Base-by-base conservation (phyloP, 64 coral and sea anemone species). In the Dendronephthya gigantea region DNA sequence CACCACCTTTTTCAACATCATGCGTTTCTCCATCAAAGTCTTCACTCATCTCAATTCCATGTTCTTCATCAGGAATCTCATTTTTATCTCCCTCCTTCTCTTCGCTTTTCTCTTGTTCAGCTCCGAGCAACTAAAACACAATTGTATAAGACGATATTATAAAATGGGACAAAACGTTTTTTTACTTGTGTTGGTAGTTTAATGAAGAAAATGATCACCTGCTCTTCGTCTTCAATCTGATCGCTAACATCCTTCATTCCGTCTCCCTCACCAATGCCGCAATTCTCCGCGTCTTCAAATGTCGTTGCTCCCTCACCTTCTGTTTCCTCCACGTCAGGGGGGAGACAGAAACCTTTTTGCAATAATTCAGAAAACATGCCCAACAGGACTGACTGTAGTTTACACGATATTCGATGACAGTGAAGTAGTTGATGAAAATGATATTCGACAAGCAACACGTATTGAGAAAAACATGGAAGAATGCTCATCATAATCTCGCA, bases 191-290 rank as follows among this genome's bases (percentile, higher is more conserved):
- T 45, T n/a, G n/a, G n/a, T n/a, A n/a, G n/a, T n/a, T n/a, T n/a
- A n/a, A 62, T 23, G 25, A 16, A 1, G 55, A 1, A 62, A 62
- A 7, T 29, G 7, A 45, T 79, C 0, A 98, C 95, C 92, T 98
- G 95, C 33, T 98, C 95, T 19, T 98, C 95, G n/a, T 85, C 88
- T 58, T 98, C 95, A 68, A 98, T 98, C 59, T 98, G 91, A 86
- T 98, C 95, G 56, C 91, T 93, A 56, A 98, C 95, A 87, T 98
- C 95, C 75, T 98, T 98, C 10, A 85, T 83, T 19, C 95, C 95
- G 31, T 98, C 95, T 75, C 95, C 95, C 50, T 98, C 95, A 11
- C 95, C 95, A 33, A 96, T 89, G 8, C 95, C 95, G 23, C 95
- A 92, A 65, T 87, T 89, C 87, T 98, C 92, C 82, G 91, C 89